Evolutionary conservation across 2,797 vertebrate genomes (phyloP).

Genomic region (Helostoma temminkii): DNA sequence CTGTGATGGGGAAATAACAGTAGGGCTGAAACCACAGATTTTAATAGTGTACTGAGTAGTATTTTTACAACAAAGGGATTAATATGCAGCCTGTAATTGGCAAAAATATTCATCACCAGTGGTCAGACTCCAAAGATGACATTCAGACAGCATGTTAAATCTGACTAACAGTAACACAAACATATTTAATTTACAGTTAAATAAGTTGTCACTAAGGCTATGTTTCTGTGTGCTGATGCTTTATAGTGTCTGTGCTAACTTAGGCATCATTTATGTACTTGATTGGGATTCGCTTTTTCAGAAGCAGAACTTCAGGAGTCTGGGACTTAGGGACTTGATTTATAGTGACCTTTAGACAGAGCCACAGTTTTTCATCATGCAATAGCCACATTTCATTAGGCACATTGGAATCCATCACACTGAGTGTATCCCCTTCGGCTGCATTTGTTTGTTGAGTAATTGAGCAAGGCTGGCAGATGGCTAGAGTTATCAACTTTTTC

Average conservation of each 20-base stretch:
- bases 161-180: neutral
- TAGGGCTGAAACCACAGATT: neutral
- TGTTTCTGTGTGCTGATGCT: neutral
- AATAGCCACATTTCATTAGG: conserved; percentile 77
- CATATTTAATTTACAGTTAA: neutral
- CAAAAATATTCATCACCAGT: neutral
- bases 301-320: conserved; percentile 39
- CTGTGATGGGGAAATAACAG: neutral
- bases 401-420: conserved; percentile 73
- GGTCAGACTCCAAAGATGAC: neutral
- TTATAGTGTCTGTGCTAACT: conserved; percentile 9
- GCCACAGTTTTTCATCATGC: conserved; percentile 65
- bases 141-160: too few species aligned
- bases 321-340: conserved; percentile 69
- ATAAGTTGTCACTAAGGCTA: neutral
- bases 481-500: conserved; percentile 43
- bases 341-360: conserved; percentile 79
- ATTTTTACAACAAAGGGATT: neutral
- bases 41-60: neutral
- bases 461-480: conserved; percentile 61
- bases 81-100: neutral
- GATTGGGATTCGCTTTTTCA: conserved; percentile 63
- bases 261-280: conserved; percentile 47
- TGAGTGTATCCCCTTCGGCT: conserved; percentile 65
- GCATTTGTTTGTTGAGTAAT: conserved; percentile 67